Evolutionary conservation across 35 echinoderm and acorn worm genomes (phyloP), one percentile per base, ranked within the genome.

Genomic region (Lytechinus variegatus): DNA sequence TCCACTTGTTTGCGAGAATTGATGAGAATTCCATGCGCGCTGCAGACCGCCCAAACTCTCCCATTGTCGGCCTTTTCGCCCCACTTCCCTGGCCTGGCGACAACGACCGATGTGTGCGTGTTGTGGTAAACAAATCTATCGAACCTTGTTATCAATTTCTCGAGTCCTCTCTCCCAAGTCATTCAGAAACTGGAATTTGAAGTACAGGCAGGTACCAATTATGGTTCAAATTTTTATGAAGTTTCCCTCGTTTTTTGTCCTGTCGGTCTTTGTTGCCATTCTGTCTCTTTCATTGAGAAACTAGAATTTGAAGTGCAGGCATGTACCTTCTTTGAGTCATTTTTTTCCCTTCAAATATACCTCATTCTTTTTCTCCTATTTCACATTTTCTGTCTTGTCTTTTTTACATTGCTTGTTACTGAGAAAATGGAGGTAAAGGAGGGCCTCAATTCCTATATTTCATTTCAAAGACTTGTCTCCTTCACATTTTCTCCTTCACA

Each of bases 91-190:
- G 66, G 66, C 16, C 14, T 24, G 66, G 66, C 66, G 19, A 79
- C 66, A 44, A 44, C 33, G 33, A 44, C 33, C 33, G 33, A 44
- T 44, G 21, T n/a, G 66, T 5, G 12, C 21, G 12, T 79, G 66
- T 79, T 79, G 66, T 79, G 19, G 66, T 79, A 79, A 79, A 79
- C 66, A 79, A 79, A 79, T 79, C 66, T 24, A 79, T 79, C 6
- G 66, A 79, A 79, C 66, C 66, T 79, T 24, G 66, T 79, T 79
- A 79, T 79, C 66, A 79, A 79, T 79, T 79, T 79, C 66, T 79
- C 66, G 66, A 79, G 66, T 4, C 66, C 66, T 79, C 66, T 79
- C 21, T 79, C 66, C 66, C 66, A 79, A 79, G 21, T 79, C 66
- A 21, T 79, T 79, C 66, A 79, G 66, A 79, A 79, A 79, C 66